Conservation (phyloP, 1,140 invertebrate species). For the Drosophila aff. region DNA sequence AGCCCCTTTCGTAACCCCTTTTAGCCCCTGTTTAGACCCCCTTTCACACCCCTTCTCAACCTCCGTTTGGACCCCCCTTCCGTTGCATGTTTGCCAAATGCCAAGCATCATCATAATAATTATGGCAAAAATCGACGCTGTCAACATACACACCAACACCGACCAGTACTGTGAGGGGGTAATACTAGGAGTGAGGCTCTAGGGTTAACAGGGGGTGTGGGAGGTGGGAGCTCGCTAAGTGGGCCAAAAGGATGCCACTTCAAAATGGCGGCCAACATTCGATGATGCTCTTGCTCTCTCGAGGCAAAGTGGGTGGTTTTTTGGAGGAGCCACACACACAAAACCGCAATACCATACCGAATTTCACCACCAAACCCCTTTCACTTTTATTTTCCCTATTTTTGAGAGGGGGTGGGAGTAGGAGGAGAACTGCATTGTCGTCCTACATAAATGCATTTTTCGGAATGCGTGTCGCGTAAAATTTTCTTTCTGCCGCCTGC, state of each 20-base stretch:
- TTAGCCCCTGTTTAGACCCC: not conserved
- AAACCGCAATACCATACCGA: slow-evolving; percentile 77
- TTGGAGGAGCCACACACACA: slow-evolving; percentile 26
- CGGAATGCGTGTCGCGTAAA: slow-evolving; percentile 73
- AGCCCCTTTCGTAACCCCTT: not conserved
- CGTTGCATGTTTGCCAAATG: slow-evolving; percentile 76
- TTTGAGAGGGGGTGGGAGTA: not conserved
- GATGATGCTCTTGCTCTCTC: slow-evolving; percentile 35
- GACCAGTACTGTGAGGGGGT: slow-evolving; percentile 13
- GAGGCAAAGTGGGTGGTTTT: slow-evolving; percentile 41
- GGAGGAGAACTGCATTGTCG: slow-evolving; percentile 11
- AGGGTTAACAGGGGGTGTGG: not conserved
- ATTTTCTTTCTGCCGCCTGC: slow-evolving; percentile 39
- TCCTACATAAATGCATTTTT: slow-evolving; percentile 72
- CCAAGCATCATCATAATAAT: slow-evolving; percentile 83
- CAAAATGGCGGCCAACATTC: slow-evolving; percentile 64
- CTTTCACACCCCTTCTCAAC: not conserved
- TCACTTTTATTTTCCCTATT: slow-evolving; percentile 4
- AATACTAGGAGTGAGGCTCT: not conserved
- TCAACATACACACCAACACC: slow-evolving; percentile 44
- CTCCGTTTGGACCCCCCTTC: slow-evolving; percentile 9
- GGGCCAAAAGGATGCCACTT: slow-evolving; percentile 46
- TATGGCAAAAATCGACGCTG: slow-evolving; percentile 78
- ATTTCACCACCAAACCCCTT: slow-evolving; percentile 39
- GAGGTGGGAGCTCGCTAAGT: not conserved